Percentiles rank a stretch among this genome's conserved stretches.
Conservation (phyloP, 2,888 invertebrate genomes). For the Trypoxylon attenuatum region DNA sequence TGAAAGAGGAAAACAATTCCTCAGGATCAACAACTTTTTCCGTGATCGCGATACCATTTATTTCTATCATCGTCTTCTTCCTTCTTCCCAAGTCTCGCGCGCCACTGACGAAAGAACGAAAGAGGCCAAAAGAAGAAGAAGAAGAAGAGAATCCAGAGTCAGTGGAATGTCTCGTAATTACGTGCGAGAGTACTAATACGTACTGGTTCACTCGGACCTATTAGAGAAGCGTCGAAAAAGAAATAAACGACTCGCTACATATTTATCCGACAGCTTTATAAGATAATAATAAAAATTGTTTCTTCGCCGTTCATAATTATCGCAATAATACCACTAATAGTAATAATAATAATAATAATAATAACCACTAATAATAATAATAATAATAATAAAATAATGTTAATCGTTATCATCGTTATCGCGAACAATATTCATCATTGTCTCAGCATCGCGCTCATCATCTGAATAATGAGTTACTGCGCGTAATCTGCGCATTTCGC, state of each 20-base stretch:
- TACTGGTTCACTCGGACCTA: too few relatives aligned
- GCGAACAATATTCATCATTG: conserved; percentile 14
- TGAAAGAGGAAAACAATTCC: too few relatives aligned
- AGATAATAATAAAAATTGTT: conserved; percentile 46
- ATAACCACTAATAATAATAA: too few relatives aligned
- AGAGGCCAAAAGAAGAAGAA: background rate
- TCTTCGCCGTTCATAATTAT: conserved; percentile 31
- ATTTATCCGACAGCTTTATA: conserved; percentile 40
- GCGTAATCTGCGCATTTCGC: conserved; percentile 9
- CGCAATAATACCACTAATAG: conserved; percentile 2
- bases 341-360: conserved; percentile 6
- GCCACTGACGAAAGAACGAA: background rate
- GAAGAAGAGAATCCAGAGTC: conserved; percentile 6
- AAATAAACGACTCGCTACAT: conserved; percentile 34
- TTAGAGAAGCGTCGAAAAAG: too few relatives aligned
- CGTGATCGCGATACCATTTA: too few relatives aligned
- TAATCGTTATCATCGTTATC: conserved; percentile 20
- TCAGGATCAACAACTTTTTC: too few relatives aligned
- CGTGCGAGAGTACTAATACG: conserved; percentile 20
- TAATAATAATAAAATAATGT: conserved; percentile 27
- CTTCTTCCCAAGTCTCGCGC: background rate
- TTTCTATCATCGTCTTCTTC: background rate
- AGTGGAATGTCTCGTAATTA: conserved; percentile 37
- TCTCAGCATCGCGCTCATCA: conserved; percentile 6
- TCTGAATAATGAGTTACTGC: conserved; percentile 3